Conservation (phyloP, 2,113 vertebrate species). For the Rhinichthys klamathensis region DNA sequence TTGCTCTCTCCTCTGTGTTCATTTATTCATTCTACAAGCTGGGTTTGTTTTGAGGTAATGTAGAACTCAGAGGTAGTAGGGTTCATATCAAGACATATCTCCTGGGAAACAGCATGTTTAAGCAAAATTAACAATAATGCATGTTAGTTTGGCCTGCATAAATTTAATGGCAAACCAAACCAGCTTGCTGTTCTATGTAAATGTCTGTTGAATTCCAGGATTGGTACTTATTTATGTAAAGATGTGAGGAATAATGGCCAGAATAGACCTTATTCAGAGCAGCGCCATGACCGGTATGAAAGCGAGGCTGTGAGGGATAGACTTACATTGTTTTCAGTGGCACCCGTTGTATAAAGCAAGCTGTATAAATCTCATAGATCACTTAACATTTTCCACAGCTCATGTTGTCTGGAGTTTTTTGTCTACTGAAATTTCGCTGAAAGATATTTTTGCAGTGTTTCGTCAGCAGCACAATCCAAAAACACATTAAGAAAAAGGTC, state of each 20-base stretch:
- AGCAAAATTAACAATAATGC: conserved; percentile 10
- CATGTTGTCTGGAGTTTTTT: too few species aligned
- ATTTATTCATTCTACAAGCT: conserved; percentile 57
- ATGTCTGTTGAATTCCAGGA: not conserved
- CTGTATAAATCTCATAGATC: too few species aligned
- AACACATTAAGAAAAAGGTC: too few species aligned
- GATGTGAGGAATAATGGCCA: not conserved
- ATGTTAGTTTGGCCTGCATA: not conserved
- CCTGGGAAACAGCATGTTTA: conserved; percentile 11
- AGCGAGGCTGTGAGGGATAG: too few species aligned
- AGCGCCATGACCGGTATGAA: too few species aligned
- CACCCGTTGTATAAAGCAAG: too few species aligned
- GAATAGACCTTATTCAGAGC: not conserved
- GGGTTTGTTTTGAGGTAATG: conserved; percentile 22
- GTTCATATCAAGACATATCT: conserved; percentile 20
- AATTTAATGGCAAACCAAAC: not conserved
- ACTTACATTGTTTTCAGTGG: too few species aligned
- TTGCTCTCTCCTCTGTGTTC: conserved; percentile 50
- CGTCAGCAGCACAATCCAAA: too few species aligned
- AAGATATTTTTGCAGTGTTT: too few species aligned
- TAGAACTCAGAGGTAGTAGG: not conserved
- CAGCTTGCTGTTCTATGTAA: not conserved
- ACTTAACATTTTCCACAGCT: too few species aligned
- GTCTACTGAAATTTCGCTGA: too few species aligned
- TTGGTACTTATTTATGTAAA: not conserved